Base-by-base conservation (phyloP, 2,797 vertebrate species). In the Spheniscus humboldti region DNA sequence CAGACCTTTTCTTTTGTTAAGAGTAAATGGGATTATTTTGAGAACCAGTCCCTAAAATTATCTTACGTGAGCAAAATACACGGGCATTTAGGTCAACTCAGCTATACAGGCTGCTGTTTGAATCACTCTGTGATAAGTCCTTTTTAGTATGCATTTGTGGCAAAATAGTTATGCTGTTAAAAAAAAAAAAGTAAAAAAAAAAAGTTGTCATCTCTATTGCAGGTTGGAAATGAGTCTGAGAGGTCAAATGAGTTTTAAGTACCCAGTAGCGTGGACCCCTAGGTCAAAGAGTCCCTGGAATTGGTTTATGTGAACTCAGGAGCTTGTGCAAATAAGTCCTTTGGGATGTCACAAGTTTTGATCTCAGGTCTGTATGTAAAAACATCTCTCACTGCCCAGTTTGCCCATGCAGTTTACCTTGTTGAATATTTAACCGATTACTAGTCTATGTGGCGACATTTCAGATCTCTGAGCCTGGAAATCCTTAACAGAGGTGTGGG, bases 311-410 rank as follows among this genome's bases (percentile, higher is more conserved):
- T 68, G 33, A 55, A 86, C 55, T 74, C 41, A 22, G 43, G 47
- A 41, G 17, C 13, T 75, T 6, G 2, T 9, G 31, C 0, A 0
- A 19, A 8, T 10, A 39, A n/a, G 7, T 45, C 18, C 12, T 47
- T 10, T 18, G 50, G 22, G 23, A 27, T 3, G 4, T 39, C 71
- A 81, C 27, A 43, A 24, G 23, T 24, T 35, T 41, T 77, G 48
- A 67, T 69, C 23, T 24, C 14, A 4, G 25, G 9, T 45, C 22
- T 35, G 17, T 1, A 0, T 64, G n/a, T 74, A 27, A 76, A 77
- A 73, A 4, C 16, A 8, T 37, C 18, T 62, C 78, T 56, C 24
- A 18, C 37, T 57, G 20, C 37, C 20, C 4, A 6, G 4, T 80
- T 55, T 69, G n/a, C 33, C 45, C 69, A 2, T 1, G 2, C 35